Base-by-base conservation (phyloP, 1,140 invertebrate species). In the Drosophila setifemur region DNA sequence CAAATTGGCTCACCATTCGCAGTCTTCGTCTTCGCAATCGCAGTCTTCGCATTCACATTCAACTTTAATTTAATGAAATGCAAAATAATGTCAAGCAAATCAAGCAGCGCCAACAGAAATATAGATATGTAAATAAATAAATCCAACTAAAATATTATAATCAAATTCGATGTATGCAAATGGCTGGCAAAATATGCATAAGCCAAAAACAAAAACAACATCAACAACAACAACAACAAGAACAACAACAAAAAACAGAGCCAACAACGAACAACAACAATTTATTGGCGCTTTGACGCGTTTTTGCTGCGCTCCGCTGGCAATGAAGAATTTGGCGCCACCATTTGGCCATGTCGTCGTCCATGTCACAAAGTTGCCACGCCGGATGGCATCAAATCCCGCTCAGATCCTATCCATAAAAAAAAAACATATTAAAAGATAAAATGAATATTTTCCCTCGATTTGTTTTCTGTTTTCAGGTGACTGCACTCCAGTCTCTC, bases 61-160 rank as follows among this genome's bases (percentile, higher is more conserved):
- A 77, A 77, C 79, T 85, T 83, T 79, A 78, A 75, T 79, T 79
- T 79, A 86, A 81, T 79, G 42, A 86, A 79, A 81, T 68, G 57
- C 48, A 74, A 85, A 73, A 73, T 73, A 79, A 79, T 81, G 78
- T 52, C 69, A 78, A 83, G 52, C 79, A 85, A 75, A 79, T 75
- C 70, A 74, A 83, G 70, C 70, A 58, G 63, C 49, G 40, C 64
- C 33, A 61, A 33, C n/a, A n/a, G n/a, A n/a, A n/a, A n/a, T n/a
- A n/a, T n/a, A n/a, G n/a, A n/a, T n/a, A n/a, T n/a, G n/a, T n/a
- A n/a, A n/a, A n/a, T n/a, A n/a, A n/a, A n/a, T n/a, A 40, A 52
- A 43, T 33, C 31, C 14, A 44, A 48, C 48, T 54, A 60, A 67
- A 55, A 42, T 50, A 54, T 44, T 70, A 50, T 55, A 74, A 71